Evolutionary conservation across 2,113 vertebrate genomes (phyloP).

Genomic region (Psittacula cyanocephala): DNA sequence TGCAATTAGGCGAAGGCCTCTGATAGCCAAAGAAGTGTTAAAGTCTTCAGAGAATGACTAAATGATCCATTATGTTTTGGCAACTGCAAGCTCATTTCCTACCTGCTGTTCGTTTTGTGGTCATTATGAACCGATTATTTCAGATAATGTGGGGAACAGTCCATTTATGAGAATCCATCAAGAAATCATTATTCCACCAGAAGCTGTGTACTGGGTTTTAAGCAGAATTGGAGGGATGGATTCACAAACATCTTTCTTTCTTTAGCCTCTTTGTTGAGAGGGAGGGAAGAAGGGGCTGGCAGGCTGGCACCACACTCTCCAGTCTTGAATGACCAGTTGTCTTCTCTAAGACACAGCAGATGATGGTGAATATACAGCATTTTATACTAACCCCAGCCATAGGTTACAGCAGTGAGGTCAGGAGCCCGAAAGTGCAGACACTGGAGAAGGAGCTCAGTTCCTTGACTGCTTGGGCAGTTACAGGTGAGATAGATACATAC

Average conservation of each 20-base stretch:
- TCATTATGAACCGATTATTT: constrained; percentile 46
- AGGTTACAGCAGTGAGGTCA: background rate
- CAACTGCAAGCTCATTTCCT: constrained; percentile 44
- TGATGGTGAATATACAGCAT: background rate
- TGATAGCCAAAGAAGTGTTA: background rate
- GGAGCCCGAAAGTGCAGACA: background rate
- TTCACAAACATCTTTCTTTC: background rate
- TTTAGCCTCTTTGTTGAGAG: background rate
- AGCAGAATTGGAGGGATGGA: background rate
- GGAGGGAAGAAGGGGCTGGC: background rate
- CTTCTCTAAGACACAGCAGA: too few species aligned
- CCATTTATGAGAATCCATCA: constrained; percentile 35
- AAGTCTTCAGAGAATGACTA: constrained; percentile 20
- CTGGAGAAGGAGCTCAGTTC: background rate
- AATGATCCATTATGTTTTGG: constrained; percentile 45
- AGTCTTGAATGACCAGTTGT: background rate
- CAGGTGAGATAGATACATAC: background rate
- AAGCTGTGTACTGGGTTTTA: background rate
- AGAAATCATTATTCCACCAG: constrained; percentile 30
- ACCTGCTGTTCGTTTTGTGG: constrained; percentile 45
- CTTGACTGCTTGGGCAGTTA: background rate
- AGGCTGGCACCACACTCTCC: background rate
- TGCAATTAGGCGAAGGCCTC: background rate
- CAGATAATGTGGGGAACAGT: constrained; percentile 17
- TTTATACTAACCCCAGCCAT: background rate